Evolutionary conservation across 2,797 vertebrate genomes (phyloP).

Genomic region (Thalassophryne amazonica): DNA sequence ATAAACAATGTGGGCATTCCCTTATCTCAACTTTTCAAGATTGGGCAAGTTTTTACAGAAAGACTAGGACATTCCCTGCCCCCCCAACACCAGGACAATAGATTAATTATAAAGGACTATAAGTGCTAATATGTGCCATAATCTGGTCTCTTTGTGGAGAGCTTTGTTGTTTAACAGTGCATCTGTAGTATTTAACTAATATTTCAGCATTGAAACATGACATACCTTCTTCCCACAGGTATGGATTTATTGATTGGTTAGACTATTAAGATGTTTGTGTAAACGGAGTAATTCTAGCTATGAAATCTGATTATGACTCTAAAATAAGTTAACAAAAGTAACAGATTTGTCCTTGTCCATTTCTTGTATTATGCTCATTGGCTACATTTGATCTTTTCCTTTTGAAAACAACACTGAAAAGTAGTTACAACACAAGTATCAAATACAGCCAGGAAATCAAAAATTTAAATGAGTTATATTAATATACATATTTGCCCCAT

Average conservation of each 20-base stretch:
- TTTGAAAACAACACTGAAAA: constrained; percentile 46
- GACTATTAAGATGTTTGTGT: constrained; percentile 42
- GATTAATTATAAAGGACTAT: constrained; percentile 28
- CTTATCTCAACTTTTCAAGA: constrained; percentile 15
- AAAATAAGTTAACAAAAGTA: constrained; percentile 33
- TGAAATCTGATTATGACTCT: constrained; percentile 23
- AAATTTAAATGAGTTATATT: too few relatives aligned
- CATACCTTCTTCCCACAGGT: constrained; percentile 50
- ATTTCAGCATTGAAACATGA: constrained; percentile 55
- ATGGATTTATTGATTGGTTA: constrained; percentile 43
- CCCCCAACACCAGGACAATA: constrained; percentile 22
- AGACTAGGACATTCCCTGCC: constrained; percentile 19
- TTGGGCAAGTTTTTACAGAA: constrained; percentile 8
- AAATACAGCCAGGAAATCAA: constrained; percentile 53
- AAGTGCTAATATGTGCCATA: constrained; percentile 49
- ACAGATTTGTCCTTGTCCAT: constrained; percentile 29
- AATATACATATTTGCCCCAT: constrained; percentile 53
- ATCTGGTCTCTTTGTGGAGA: constrained; percentile 57
- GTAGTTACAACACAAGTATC: constrained; percentile 48
- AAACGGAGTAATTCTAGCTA: constrained; percentile 27
- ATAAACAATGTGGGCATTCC: too few relatives aligned
- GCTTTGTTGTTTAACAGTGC: constrained; percentile 40
- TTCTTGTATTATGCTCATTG: constrained; percentile 71
- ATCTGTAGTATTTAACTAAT: constrained; percentile 49
- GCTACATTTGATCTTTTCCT: constrained; percentile 70